Base-by-base conservation (phyloP, 2,797 vertebrate species). In the Leptoclinus maculatus region DNA sequence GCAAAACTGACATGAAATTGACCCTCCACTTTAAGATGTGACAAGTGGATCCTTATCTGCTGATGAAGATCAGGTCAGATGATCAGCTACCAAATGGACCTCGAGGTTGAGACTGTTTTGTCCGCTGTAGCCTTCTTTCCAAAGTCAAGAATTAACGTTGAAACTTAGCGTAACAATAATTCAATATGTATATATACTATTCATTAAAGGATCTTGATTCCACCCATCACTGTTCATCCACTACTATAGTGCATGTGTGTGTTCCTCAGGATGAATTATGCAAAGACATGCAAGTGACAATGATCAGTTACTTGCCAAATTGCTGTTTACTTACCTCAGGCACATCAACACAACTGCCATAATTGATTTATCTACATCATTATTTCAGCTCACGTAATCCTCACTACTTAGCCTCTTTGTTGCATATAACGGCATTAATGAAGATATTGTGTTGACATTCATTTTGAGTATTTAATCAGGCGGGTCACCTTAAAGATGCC, bases 341-440 rank as follows among this genome's bases (percentile, higher is more conserved):
- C 34, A 56, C 62, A 43, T 3, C 47, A 58, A 71, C 76, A 70
- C 58, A 71, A 32, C 72, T 39, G 66, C 23, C 25, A 53, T 73
- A 66, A 73, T 71, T 85, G 78, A 83, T 83, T 79, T 66, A 66
- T 71, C n/a, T 19, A 2, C 45, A 47, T 84, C 74, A 65, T 34
- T 21, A 1, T 25, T 21, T 56, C 49, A 19, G 27, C 66, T 64
- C 23, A 25, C 2, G 25, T 34, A 1, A 6, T 29, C 3, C 32
- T 14, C 11, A 5, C 32, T 29, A 0, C 49, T 54, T 5, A 51
- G 19, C 56, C 51, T 43, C 47, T 70, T 11, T 63, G 12, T 60
- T 49, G 43, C 32, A 39, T 39, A 13, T 58, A 57, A 45, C 43
- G 41, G 38, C 34, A 16, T 65, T 59, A 32, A 69, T 69, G 39